These are phyloP conservation scores for Scortum barcoo DNA, from an alignment of 2,113 vertebrate genomes.

Conservation along the genomic window DNA sequence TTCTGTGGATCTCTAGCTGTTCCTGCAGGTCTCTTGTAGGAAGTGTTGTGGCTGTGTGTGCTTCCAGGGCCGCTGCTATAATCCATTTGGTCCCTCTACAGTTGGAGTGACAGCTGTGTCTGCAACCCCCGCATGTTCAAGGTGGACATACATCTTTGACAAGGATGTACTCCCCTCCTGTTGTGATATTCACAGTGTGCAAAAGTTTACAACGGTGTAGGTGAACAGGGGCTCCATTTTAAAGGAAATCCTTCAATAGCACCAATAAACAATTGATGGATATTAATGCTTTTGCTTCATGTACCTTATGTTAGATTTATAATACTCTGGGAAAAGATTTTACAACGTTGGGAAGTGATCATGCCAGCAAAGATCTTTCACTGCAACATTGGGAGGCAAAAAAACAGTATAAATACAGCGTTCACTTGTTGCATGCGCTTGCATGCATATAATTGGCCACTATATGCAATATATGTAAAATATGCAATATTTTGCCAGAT, in stretches of 20 bases:
- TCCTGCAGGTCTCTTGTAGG: slow-evolving; percentile 13
- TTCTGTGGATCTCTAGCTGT: slow-evolving; percentile 18
- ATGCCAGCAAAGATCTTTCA: not conserved
- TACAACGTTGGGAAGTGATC: not conserved
- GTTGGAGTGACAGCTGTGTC: slow-evolving; percentile 29
- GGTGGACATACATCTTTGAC: slow-evolving; percentile 7
- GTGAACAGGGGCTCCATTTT: not conserved
- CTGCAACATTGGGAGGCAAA: no score
- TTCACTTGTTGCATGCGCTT: not conserved
- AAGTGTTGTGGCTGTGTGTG: slow-evolving; percentile 3
- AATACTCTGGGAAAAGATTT: not conserved
- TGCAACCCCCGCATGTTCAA: slow-evolving; percentile 35
- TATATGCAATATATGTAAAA: no score
- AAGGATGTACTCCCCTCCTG: slow-evolving; percentile 20
- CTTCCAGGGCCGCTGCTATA: slow-evolving; percentile 6
- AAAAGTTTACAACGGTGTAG: not conserved
- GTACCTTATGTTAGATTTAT: not conserved
- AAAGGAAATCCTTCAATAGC: not conserved
- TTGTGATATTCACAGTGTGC: slow-evolving; percentile 9
- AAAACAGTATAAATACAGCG: not conserved
- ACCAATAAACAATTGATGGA: not conserved
- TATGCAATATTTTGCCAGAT: no score
- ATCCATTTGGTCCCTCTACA: slow-evolving; percentile 35
- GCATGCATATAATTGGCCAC: not conserved
- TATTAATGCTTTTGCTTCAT: not conserved